Percentiles rank a stretch among this genome's conserved stretches.
Evolutionary conservation across 1,140 invertebrate genomes (phyloP).

Genomic region (Conus betulinus): DNA sequence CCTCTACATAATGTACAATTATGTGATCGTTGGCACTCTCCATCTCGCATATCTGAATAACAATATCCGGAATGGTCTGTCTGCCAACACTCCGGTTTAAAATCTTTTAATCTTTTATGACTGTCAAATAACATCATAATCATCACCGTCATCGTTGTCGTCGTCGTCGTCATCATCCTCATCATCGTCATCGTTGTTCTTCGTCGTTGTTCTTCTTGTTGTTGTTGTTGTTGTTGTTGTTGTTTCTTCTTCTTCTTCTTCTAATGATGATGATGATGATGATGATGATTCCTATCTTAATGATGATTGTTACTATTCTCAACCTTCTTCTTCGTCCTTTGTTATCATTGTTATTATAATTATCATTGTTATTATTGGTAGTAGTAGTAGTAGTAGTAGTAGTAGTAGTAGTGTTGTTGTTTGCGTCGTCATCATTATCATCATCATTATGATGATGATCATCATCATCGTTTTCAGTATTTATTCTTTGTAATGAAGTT

Average conservation of each 20-base stretch:
- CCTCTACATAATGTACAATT: too few species aligned
- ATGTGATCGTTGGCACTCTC: too few species aligned
- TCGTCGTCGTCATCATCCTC: too few species aligned
- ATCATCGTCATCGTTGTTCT: background rate
- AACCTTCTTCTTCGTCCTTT: too few species aligned
- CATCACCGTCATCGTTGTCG: too few species aligned
- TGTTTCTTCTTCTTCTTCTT: background rate
- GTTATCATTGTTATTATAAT: background rate
- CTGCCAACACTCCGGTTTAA: background rate
- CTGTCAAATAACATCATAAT: background rate
- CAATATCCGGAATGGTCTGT: background rate
- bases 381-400: background rate
- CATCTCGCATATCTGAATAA: too few species aligned
- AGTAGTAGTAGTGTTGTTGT: background rate
- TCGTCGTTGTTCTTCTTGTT: background rate
- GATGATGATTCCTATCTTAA: background rate
- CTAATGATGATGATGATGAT: conserved; percentile 8
- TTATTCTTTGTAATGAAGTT: too few species aligned
- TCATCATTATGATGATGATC: too few species aligned
- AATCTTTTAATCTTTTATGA: background rate
- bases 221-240: too few species aligned
- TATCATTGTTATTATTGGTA: too few species aligned
- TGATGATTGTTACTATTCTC: background rate
- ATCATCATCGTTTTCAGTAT: too few species aligned
- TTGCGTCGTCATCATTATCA: background rate